Base-by-base conservation (phyloP, 37 sponge, comb jelly and placozoan genomes). In the Petrosia ficiformis region DNA sequence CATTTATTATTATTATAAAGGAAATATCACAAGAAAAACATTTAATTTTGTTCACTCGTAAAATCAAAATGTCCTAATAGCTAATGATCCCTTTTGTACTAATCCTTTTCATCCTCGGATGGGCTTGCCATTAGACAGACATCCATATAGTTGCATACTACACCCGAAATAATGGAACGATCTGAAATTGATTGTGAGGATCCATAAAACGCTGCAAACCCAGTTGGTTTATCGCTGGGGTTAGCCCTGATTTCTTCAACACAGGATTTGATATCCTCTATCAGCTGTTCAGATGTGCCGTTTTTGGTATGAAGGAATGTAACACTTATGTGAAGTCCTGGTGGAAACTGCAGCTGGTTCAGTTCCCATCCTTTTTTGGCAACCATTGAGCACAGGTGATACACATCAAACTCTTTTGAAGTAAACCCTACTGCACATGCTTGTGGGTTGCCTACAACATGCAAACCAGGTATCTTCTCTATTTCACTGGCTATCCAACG, bases 311-410 rank as follows among this genome's bases (percentile, higher is more conserved):
- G 95, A 16, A 82, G 37, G 44, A 86, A 21, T 30, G 99, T 98
- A 70, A 92, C 65, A 68, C 89, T 84, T 59, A 98, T 77, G 81
- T 98, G 99, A 41, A 98, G 33, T 59, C 91, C 71, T 26, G 95
- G 59, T 0, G 99, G 99, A 35, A 92, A 90, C 89, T 98, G 98
- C 1, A 94, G 85, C 22, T 61, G 63, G 60, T 94, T 94, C 44
- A 98, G 65, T 44, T 85, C 70, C 99, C 99, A 98, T 0, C 96
- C 94, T 43, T 67, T 80, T 48, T 83, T 42, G 0, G 69, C 37
- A 83, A 98, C 58, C 0, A 38, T 70, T 2, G 28, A 71, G 58
- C 43, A 42, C 71, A 98, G 72, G 19, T 73, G 77, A 42, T 87
- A 95, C 67, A 98, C 87, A 44, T 95, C 80, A 66, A 95, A 90